These are phyloP conservation scores for Toxotes chatareus DNA, from an alignment of 2,113 vertebrate species.

Conservation along the genomic window DNA sequence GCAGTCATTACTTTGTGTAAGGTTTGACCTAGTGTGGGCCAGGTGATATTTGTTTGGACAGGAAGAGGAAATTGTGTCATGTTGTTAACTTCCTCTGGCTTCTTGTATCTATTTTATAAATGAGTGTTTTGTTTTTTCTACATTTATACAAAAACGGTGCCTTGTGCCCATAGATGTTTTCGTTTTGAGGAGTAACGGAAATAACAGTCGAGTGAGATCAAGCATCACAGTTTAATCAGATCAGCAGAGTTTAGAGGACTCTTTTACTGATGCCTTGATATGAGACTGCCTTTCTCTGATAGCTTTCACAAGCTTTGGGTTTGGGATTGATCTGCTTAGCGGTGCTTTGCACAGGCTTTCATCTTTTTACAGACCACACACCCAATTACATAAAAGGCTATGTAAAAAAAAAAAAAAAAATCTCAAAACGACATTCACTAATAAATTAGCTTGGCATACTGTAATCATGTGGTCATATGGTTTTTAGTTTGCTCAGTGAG, in stretches of 20 bases:
- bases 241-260: conserved; percentile 13
- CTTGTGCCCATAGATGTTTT: not conserved
- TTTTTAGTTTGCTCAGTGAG: conserved; percentile 76
- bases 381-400: conserved; percentile 62
- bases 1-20: conserved; percentile 44
- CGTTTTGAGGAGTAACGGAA: not conserved
- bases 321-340: conserved; percentile 57
- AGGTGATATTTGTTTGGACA: conserved; percentile 67
- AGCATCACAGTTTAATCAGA: conserved; percentile 9
- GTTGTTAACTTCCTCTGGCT: conserved; percentile 1
- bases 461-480: conserved; percentile 80
- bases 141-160: not conserved
- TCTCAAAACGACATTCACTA: conserved; percentile 51
- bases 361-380: conserved; percentile 70
- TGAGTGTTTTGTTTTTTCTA: not conserved
- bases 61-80: conserved; percentile 51
- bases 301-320: conserved; percentile 62
- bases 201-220: not conserved
- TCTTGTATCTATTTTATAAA: conserved; percentile 19
- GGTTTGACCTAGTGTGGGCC: conserved; percentile 28
- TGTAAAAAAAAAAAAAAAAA: conserved; percentile 33
- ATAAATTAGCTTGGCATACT: conserved; percentile 61
- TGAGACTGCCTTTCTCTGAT: conserved; percentile 28
- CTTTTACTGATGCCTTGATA: conserved; percentile 23
- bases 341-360: conserved; percentile 61